A percentile compares a stretch with the other conserved stretches of the same genome.
Evolutionary conservation across 2,113 vertebrate species (phyloP).

Genomic region (Petrocephalus microphthalmus): DNA sequence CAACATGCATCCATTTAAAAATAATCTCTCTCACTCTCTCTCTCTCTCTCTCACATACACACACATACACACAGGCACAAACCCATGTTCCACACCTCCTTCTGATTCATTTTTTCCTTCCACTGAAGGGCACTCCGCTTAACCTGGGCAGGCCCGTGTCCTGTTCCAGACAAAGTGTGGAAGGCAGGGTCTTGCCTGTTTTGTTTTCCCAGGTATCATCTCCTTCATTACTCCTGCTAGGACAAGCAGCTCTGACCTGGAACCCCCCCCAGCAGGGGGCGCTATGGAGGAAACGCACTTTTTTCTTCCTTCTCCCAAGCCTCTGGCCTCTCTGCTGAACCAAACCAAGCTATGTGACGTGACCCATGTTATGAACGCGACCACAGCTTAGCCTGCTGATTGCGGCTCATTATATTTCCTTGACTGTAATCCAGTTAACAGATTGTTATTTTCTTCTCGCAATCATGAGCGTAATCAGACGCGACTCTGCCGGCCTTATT

Average conservation of each 20-base stretch:
- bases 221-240: background rate
- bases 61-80: background rate
- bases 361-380: background rate
- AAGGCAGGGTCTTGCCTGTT: background rate
- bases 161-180: background rate
- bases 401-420: background rate
- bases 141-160: background rate
- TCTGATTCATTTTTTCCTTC: background rate
- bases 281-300: background rate
- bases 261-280: background rate
- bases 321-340: background rate
- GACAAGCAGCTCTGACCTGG: background rate
- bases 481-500: background rate
- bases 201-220: no score
- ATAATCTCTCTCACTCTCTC: background rate
- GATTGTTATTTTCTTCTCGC: background rate
- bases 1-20: background rate
- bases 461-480: conserved; percentile 4
- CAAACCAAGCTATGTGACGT: background rate
- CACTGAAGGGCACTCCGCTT: background rate
- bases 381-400: background rate
- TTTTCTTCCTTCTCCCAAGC: background rate
- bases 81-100: background rate
- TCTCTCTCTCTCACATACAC: background rate
- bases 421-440: background rate